phyloP scores from a whole-genome alignment of 2,797 vertebrate species.

The Betta splendens region DNA sequence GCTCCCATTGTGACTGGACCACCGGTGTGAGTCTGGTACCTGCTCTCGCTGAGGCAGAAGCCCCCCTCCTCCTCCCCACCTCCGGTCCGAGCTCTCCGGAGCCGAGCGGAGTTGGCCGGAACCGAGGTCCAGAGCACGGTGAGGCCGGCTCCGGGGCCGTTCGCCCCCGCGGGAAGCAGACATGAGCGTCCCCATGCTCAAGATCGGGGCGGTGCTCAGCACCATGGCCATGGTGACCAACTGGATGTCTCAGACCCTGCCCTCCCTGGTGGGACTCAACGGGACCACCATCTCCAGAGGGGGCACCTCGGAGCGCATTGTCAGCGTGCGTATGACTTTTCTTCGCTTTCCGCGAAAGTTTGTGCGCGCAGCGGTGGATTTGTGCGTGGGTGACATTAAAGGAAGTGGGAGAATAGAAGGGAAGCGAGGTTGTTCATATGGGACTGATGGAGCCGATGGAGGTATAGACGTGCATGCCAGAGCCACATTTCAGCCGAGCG shows the following conservation, averaged over 20 bases:
- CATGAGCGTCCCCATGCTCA: constrained; percentile 93
- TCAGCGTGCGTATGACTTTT: constrained; percentile 84
- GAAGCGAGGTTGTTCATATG: constrained; percentile 14
- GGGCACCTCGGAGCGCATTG: constrained; percentile 91
- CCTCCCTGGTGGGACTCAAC: constrained; percentile 92
- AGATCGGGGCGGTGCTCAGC: constrained; percentile 96
- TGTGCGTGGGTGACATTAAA: constrained; percentile 21
- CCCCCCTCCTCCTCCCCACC: constrained; percentile 51
- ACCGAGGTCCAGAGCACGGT: constrained; percentile 61
- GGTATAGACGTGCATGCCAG: constrained; percentile 37
- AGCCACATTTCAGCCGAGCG: constrained; percentile 38
- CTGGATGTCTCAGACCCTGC: constrained; percentile 97
- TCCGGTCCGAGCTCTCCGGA: constrained; percentile 39
- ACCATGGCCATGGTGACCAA: constrained; percentile 99
- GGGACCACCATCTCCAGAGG: constrained; percentile 87
- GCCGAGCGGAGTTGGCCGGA: constrained; percentile 59
- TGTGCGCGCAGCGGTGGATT: constrained; percentile 25
- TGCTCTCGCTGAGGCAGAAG: constrained; percentile 44
- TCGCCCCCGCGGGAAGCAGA: constrained; percentile 72
- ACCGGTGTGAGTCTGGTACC: constrained; percentile 37
- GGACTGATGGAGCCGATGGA: constrained; percentile 16
- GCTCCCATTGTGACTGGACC: constrained; percentile 52
- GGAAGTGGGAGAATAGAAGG: constrained; percentile 6
- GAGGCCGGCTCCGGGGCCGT: constrained; percentile 56
- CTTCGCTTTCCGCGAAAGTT: constrained; percentile 17